Conservation (phyloP, 2,888 invertebrate genomes). For the Plagodis dolabraria region DNA sequence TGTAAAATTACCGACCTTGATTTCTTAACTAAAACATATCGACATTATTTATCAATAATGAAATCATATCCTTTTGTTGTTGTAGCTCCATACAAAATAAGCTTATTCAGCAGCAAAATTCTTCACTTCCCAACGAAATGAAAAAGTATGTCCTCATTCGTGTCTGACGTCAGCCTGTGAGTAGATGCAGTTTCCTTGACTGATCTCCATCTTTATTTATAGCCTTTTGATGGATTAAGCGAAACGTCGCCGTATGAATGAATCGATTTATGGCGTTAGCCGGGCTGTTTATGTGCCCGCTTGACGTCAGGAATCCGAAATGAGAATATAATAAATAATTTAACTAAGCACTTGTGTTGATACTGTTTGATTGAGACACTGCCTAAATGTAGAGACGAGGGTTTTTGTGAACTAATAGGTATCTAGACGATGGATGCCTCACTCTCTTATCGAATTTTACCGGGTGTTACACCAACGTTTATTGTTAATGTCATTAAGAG, state of each 20-base stretch:
- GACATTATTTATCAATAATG: too few species aligned
- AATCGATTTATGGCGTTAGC: slow-evolving; percentile 74
- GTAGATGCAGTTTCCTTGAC: slow-evolving; percentile 63
- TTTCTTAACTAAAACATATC: too few species aligned
- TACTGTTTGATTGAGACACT: slow-evolving; percentile 32
- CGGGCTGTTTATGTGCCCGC: slow-evolving; percentile 66
- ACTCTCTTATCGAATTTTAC: too few species aligned
- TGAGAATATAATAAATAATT: slow-evolving; percentile 38
- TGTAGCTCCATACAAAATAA: background rate
- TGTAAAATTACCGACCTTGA: too few species aligned
- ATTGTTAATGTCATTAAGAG: too few species aligned
- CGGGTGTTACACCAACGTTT: too few species aligned
- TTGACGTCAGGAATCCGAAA: slow-evolving; percentile 77
- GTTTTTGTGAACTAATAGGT: too few species aligned
- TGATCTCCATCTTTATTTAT: slow-evolving; percentile 76
- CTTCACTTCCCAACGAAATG: slow-evolving; percentile 1
- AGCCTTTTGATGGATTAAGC: slow-evolving; percentile 75
- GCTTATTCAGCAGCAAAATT: background rate
- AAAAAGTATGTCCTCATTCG: slow-evolving; percentile 41
- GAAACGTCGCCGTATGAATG: slow-evolving; percentile 72
- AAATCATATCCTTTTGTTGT: too few species aligned
- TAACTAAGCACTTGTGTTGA: slow-evolving; percentile 52
- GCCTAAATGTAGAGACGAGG: too few species aligned
- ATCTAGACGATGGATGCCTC: too few species aligned
- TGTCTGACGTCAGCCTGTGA: slow-evolving; percentile 69